Base-by-base conservation (phyloP, 2,113 vertebrate genomes). In the Lepisosteus osseus region DNA sequence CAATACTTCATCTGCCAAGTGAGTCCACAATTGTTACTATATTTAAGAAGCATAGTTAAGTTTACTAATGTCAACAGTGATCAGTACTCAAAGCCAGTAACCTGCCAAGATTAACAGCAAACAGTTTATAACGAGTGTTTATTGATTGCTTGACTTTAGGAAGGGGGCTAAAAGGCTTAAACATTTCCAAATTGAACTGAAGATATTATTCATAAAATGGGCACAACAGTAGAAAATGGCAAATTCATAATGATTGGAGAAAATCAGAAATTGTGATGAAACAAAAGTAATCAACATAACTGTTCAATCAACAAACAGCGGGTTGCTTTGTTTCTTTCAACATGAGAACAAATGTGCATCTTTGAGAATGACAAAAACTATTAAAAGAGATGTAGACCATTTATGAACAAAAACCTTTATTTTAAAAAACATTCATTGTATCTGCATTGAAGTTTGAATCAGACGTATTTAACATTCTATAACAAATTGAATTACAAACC, bases 81-180 rank as follows among this genome's bases (percentile, higher is more conserved):
- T 29, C 29, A 40, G 66, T 67, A 67, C 14, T 67, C 44, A 17
- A 67, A 15, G 47, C 54, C 66, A 40, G 66, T 12, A 4, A 29
- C 44, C 2, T 54, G 66, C 66, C 66, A 67, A 67, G 47, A 67
- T 54, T 15, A 67, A 67, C 47, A 67, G 66, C 8, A 7, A 54
- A 44, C 66, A 54, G 47, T 66, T 51, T n/a, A 66, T 47, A 66
- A 15, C n/a, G 13, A 15, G 66, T 67, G 66, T 67, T 67, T 54
- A 29, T 47, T 3, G 66, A 54, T n/a, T 15, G 47, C 45, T 67
- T 45, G 66, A 67, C 14, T n/a, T 40, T 67, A 45, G 47, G 29
- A 29, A 29, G 29, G 29, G 29, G 29, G 29, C 29, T 29, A 29
- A 4, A 54, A 17, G 66, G 44, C 15, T 15, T 40, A 67, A 9